Percentiles rank a stretch among this genome's conserved stretches.
Conservation (phyloP, 2,797 vertebrate species). For the Pachyuromys duprasi region DNA sequence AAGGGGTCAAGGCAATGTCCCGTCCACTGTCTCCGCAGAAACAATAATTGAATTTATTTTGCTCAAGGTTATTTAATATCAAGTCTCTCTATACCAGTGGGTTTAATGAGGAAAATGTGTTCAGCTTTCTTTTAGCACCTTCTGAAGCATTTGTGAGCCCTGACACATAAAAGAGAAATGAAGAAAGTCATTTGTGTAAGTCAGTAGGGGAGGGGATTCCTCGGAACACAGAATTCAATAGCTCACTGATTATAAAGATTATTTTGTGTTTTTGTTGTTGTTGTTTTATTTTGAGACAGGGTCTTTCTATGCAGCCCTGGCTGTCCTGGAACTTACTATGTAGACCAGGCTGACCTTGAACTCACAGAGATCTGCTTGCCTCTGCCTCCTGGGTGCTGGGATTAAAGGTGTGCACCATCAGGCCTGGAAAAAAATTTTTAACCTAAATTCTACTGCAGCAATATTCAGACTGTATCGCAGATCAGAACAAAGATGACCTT, state of each 20-base stretch:
- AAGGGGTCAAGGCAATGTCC: not conserved
- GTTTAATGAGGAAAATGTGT: constrained; percentile 28
- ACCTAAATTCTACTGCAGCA: constrained; percentile 32
- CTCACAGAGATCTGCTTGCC: not conserved
- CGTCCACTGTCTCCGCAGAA: not conserved
- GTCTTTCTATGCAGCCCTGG: not conserved
- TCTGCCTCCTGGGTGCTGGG: not conserved
- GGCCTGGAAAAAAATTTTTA: not conserved
- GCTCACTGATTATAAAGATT: constrained; percentile 4
- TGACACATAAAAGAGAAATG: not conserved
- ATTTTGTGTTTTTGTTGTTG: not conserved
- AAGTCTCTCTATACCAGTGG: constrained; percentile 1
- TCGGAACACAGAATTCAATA: not conserved
- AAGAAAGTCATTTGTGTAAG: not conserved
- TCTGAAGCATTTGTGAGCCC: constrained; percentile 46
- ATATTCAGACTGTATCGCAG: not conserved
- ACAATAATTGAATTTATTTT: not conserved
- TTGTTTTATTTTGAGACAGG: not conserved
- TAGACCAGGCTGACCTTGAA: not conserved
- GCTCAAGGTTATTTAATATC: constrained; percentile 35
- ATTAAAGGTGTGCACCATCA: not conserved
- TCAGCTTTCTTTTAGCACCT: not conserved
- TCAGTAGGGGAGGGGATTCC: not conserved
- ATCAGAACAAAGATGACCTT: constrained; percentile 50
- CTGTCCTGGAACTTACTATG: not conserved